Evolutionary conservation across 2,888 invertebrate species (phyloP), one percentile per base, ranked within the genome.

Genomic region (Trachelus iudaicus): DNA sequence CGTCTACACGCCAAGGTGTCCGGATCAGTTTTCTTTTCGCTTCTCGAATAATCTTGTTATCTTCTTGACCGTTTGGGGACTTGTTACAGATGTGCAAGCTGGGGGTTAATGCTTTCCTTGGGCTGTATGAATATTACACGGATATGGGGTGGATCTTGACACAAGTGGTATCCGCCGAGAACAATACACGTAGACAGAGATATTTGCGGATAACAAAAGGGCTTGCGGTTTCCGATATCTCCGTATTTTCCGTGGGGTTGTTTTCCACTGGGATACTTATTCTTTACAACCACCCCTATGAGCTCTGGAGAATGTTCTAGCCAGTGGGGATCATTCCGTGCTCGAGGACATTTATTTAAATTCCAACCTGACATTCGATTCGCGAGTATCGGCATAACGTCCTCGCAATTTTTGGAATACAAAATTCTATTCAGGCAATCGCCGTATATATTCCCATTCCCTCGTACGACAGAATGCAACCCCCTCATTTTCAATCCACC

Each of bases 311-410:
- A 56, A 23, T 56, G 23, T 23, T 56, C 56, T 56, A 56, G 56
- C 23, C 23, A 1, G 56, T 56, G 56, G 56, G 23, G 56, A 56
- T 56, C 56, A 23, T 56, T 56, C 82, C 79, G 79, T 81, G 79
- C 79, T 78, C 79, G 73, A 75, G 79, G 80, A 77, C 81, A 78
- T 87, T 85, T 83, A 84, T 89, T 87, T 83, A 87, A 85, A 89
- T 88, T 86, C 85, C 77, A 80, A 73, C 76, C 37, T 83, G 86
- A 86, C 88, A 87, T 85, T 88, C 87, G 88, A 88, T 89, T 86
- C 84, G 85, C 86, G 81, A 82, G 81, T 83, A 83, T 77, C 81
- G 84, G 83, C 80, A 82, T 81, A 74, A 75, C 74, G 73, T 69
- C 35, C 76, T 73, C 81, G 77, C 78, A 80, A 23, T 23, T 75